Evolutionary conservation across 2,888 invertebrate genomes (phyloP), one percentile per base, ranked within the genome.

Genomic region (Chrysolina americana): DNA sequence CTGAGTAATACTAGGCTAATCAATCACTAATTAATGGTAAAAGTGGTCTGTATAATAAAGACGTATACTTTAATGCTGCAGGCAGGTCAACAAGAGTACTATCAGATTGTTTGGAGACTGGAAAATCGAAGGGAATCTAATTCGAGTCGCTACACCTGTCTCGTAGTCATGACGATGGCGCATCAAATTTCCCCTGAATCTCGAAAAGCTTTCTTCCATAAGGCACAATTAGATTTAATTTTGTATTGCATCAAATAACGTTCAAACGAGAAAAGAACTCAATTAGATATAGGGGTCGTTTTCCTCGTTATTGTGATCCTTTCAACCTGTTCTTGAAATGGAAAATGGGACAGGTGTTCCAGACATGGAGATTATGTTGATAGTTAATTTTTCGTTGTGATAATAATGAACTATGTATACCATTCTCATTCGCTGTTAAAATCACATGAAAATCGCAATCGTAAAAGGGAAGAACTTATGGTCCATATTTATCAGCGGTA

Each of bases 191-290:
- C 9, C 36, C 48, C 48, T 48, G 70, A 74, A 74, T 68, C 59
- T 70, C 64, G 68, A 70, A 70, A 63, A 74, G 66, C 63, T 68
- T 41, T 47, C 21, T 63, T 59, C 21, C 63, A 36, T 36, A 41
- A 21, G 50, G 63, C 70, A 70, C 70, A 74, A 74, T 74, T 71
- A 63, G 47, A 70, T 74, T 70, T 63, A 70, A 70, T 70, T 70
- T 28, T 56, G 44, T 70, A 48, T 36, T 62, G 63, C 62, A 74
- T 74, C 70, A 70, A 65, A 65, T 74, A 70, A 65, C 63, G 41
- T 63, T 63, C 53, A 70, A 28, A 70, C 41, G 62, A 70, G 65
- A 70, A 41, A 59, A 70, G 62, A 66, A 70, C 17, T 48, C 17
- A 48, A 48, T 48, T 48, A 48, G 17, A 48, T 48, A 17, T 48